phyloP scores from a whole-genome alignment of 2,113 vertebrate species.

The Phocoena phocoena region DNA sequence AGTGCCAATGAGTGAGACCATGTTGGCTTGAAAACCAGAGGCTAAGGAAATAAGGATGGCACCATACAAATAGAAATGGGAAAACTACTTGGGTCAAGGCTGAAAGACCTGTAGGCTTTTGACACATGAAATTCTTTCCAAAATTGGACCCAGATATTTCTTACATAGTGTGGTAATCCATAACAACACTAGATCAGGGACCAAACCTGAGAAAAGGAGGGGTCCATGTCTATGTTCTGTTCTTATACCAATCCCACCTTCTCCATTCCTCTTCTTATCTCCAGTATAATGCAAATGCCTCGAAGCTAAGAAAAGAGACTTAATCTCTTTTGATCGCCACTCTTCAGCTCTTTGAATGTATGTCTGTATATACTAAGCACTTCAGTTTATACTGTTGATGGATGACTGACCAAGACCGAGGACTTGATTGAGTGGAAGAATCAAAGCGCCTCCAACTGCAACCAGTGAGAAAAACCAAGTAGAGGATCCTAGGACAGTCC shows the following conservation, averaged over 20 bases:
- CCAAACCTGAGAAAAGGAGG: not conserved
- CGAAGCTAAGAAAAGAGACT: not conserved
- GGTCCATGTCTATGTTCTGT: not conserved
- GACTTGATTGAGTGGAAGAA: not conserved
- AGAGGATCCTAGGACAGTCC: not conserved
- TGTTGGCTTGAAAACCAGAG: not conserved
- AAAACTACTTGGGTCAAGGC: not conserved
- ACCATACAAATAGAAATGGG: not conserved
- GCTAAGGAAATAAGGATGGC: not conserved
- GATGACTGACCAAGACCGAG: not conserved
- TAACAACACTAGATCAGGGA: not conserved
- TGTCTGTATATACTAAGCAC: not conserved
- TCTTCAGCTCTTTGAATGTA: not conserved
- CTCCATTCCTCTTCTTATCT: not conserved
- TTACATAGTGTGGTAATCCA: not conserved
- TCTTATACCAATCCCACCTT: not conserved
- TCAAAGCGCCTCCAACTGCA: not conserved
- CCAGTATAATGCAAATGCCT: not conserved
- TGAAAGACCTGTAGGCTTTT: not conserved
- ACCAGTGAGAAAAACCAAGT: not conserved
- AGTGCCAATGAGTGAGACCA: not conserved
- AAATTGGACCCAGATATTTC: not conserved
- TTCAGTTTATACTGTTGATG: not conserved
- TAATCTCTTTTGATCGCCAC: not conserved
- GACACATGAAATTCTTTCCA: not conserved